Conservation (phyloP, 2,797 vertebrate species). For the Dermochelys coriacea region DNA sequence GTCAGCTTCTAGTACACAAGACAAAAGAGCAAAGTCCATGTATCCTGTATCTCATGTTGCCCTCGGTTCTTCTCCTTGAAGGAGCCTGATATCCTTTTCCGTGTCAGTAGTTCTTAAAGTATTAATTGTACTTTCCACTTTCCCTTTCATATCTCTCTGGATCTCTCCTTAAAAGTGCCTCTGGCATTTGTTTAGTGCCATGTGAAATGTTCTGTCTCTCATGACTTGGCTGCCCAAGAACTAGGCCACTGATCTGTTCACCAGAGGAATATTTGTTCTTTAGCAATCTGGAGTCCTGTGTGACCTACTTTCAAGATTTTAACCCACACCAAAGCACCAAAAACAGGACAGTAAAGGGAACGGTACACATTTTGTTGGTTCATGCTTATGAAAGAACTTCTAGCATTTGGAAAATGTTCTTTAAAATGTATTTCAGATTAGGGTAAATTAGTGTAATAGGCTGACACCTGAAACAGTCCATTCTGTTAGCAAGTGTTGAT, state of each 20-base stretch:
- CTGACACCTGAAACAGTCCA: background rate
- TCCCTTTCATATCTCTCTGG: background rate
- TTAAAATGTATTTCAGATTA: background rate
- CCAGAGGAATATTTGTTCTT: constrained; percentile 72
- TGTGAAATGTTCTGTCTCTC: constrained; percentile 40
- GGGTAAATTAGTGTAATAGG: background rate
- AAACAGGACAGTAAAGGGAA: constrained; percentile 10
- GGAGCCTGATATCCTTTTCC: background rate
- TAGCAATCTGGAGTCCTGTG: constrained; percentile 42
- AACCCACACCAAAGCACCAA: constrained; percentile 8
- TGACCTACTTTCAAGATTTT: constrained; percentile 70
- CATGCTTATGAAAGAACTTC: background rate
- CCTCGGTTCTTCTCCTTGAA: background rate
- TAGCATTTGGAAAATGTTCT: fast-evolving
- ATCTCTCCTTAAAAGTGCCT: constrained; percentile 43
- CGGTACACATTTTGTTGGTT: background rate
- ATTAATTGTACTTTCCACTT: background rate
- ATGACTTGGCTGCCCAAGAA: constrained; percentile 65
- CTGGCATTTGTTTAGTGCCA: constrained; percentile 38
- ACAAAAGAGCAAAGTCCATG: fast-evolving
- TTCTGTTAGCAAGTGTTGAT: background rate
- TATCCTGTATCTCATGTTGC: fast-evolving
- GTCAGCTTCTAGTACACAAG: fast-evolving
- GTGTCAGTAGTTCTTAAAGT: background rate
- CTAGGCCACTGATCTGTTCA: constrained; percentile 44